phyloP scores from a whole-genome alignment of 2,888 invertebrate species.

The Papilio protenor region DNA sequence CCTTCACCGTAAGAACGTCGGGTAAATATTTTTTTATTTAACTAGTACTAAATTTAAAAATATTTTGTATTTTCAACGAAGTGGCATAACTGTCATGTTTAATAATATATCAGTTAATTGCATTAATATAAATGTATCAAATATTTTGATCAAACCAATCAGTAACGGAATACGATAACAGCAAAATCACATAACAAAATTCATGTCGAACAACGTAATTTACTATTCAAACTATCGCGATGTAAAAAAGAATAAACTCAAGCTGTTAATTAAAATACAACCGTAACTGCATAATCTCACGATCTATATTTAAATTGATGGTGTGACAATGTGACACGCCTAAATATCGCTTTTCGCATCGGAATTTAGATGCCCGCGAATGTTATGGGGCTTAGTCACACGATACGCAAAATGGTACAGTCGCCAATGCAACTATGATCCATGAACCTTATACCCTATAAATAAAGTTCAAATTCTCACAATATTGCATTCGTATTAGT shows the following conservation, averaged over 20 bases:
- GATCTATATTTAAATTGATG: conserved; percentile 36
- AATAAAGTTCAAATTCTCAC: conserved; percentile 17
- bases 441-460: background rate
- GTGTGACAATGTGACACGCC: conserved; percentile 35
- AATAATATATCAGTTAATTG: background rate
- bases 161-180: conserved; percentile 1
- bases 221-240: conserved; percentile 31
- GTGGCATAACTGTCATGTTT: background rate
- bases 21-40: conserved; percentile 1
- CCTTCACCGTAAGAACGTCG: too few relatives aligned
- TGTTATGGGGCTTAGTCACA: conserved; percentile 41
- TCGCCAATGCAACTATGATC: background rate
- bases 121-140: background rate
- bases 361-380: conserved; percentile 37
- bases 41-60: background rate
- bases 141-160: conserved; percentile 14
- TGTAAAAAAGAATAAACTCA: background rate
- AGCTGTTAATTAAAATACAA: conserved; percentile 35
- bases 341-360: conserved; percentile 39
- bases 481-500: background rate
- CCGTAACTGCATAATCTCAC: conserved; percentile 17
- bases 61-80: background rate
- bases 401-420: conserved; percentile 34
- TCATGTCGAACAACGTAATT: conserved; percentile 10
- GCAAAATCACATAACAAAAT: conserved; percentile 17